These are phyloP conservation scores for Zosterops lateralis DNA, from an alignment of 2,113 vertebrate species.

Conservation along the genomic window DNA sequence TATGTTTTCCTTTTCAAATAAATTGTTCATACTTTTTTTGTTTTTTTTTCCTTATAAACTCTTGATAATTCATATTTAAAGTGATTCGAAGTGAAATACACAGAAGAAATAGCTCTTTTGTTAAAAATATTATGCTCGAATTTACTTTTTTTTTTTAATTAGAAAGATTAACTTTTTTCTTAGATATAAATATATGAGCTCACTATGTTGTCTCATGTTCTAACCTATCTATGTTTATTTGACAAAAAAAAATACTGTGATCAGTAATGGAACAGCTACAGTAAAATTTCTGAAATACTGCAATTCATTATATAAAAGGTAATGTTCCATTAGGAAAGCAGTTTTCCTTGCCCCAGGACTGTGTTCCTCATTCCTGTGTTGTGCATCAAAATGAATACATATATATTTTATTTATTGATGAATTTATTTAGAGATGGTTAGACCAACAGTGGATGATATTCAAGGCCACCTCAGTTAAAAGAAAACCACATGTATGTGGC, in stretches of 20 bases:
- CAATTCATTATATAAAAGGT: slow-evolving; percentile 35
- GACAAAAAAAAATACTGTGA: slow-evolving; percentile 53
- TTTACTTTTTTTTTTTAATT: slow-evolving; percentile 24
- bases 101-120: slow-evolving; percentile 30
- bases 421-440: neutral
- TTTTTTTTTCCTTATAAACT: slow-evolving; percentile 52
- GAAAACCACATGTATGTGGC: slow-evolving; percentile 30
- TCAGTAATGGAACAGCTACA: slow-evolving; percentile 18
- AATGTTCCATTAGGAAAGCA: slow-evolving; percentile 8
- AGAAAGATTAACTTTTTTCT: slow-evolving; percentile 10
- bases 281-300: slow-evolving; percentile 33
- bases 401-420: neutral
- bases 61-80: slow-evolving; percentile 51
- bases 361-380: neutral
- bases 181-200: neutral
- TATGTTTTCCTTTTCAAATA: slow-evolving; percentile 35
- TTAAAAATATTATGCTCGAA: slow-evolving; percentile 61
- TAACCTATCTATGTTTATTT: slow-evolving; percentile 3
- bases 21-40: slow-evolving; percentile 18
- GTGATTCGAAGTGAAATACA: slow-evolving; percentile 64
- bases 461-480: neutral
- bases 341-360: neutral
- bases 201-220: neutral
- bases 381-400: neutral
- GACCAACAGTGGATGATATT: neutral